Conservation (phyloP, 2,888 invertebrate genomes). For the Xylophagus ater region DNA sequence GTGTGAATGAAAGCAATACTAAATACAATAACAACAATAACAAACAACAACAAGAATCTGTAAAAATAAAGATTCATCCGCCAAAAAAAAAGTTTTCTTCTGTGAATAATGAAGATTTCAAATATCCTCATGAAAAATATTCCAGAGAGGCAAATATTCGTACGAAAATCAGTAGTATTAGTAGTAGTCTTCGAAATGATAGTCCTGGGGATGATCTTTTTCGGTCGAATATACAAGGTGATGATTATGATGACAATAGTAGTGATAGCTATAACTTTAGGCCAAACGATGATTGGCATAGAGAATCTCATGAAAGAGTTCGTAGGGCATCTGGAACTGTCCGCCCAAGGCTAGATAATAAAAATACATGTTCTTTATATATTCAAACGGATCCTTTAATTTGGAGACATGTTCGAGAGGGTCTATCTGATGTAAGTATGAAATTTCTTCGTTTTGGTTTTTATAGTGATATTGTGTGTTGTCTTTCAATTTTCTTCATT, state of each 20-base stretch:
- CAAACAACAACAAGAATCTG: conserved; percentile 20
- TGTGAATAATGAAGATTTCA: conserved; percentile 31
- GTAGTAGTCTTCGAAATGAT: background rate
- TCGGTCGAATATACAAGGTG: background rate
- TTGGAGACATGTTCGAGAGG: conserved; percentile 85
- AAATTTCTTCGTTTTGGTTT: conserved; percentile 9
- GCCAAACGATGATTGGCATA: conserved; percentile 42
- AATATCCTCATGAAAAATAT: conserved; percentile 60
- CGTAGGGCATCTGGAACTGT: conserved; percentile 42
- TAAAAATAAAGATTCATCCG: conserved; percentile 17
- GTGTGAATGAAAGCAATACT: conserved; percentile 2
- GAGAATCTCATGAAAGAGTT: conserved; percentile 40
- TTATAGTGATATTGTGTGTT: conserved; percentile 4
- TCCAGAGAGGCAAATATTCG: conserved; percentile 60
- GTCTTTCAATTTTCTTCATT: too few species aligned
- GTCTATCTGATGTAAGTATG: conserved; percentile 62
- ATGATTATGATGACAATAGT: conserved; percentile 13
- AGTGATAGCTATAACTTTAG: conserved; percentile 17
- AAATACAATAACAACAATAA: conserved; percentile 16
- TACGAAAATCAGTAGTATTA: background rate
- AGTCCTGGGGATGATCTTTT: background rate
- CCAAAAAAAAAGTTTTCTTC: conserved; percentile 10
- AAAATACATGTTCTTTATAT: conserved; percentile 87
- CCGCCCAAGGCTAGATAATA: conserved; percentile 55
- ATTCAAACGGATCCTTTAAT: conserved; percentile 98